Base-by-base conservation (phyloP, 2,113 vertebrate genomes). In the Hippoglossus stenolepis region DNA sequence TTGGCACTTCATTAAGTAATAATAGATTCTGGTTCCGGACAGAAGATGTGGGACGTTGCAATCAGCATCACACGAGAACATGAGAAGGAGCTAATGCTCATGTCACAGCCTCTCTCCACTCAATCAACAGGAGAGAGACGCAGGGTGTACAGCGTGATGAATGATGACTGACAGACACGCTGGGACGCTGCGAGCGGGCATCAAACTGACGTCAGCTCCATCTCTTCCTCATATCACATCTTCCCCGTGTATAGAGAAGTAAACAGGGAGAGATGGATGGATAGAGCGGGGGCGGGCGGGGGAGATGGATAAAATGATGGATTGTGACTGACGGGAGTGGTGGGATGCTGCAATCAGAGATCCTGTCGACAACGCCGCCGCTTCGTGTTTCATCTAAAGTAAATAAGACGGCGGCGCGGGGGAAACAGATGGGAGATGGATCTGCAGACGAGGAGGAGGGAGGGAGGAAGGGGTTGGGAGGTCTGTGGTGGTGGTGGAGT, bases 241-340 rank as follows among this genome's bases (percentile, higher is more conserved):
- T 4, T 47, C 56, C 21, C 1, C 2, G 38, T 49, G 45, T 54
- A 67, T 60, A 66, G 85, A 77, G 49, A 80, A 75, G 80, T 61
- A 47, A 63, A 73, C 2, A 12, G 14, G 26, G 70, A 18, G 53
- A 24, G 53, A 8, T 1, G 17, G 65, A 49, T 58, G 60, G 38
- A 62, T 15, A 6, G 38, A 58, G 35, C 23, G 43, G 70, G n/a
- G 59, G 1, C 18, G 56, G 56, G 43, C 4, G 31, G 51, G 43
- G 4, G 31, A 5, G 28, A 31, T 38, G 35, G 45, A 66, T 56
- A 14, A 45, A 57, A 65, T 81, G 79, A 88, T 82, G 75, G 69
- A 88, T 65, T 77, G 74, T 79, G 77, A 87, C 71, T 81, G 82
- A 87, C 84, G 79, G 59, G 38, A 78, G n/a, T 65, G 73, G 72